Evolutionary conservation across 2,113 vertebrate genomes (phyloP).

Genomic region (Paramisgurnus dabryanus): DNA sequence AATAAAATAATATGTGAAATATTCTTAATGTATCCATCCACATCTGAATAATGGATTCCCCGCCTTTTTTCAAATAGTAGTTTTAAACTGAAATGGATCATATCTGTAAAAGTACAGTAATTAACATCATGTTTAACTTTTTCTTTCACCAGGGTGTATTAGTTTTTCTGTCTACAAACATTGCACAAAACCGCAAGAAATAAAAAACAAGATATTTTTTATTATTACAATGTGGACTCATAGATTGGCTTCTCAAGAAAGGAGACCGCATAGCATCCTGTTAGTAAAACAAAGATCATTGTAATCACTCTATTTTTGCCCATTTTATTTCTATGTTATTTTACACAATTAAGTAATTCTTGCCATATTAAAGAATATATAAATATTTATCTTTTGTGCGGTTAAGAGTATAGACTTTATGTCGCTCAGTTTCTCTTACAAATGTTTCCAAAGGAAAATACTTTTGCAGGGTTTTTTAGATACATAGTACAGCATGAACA

Average conservation of each 20-base stretch:
- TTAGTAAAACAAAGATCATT: not conserved
- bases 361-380: slow-evolving; percentile 1
- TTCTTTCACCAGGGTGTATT: too few relatives aligned
- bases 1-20: not conserved
- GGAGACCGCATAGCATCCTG: not conserved
- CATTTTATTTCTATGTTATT: not conserved
- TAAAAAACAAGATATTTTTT: not conserved
- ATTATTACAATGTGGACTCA: not conserved
- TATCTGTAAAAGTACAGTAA: too few relatives aligned
- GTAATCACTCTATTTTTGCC: not conserved
- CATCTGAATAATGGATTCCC: not conserved
- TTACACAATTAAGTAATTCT: not conserved
- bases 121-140: too few relatives aligned
- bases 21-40: not conserved
- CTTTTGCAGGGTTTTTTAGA: slow-evolving; percentile 46
- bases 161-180: too few relatives aligned
- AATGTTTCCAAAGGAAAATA: slow-evolving; percentile 49
- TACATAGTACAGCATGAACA: slow-evolving; percentile 46
- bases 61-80: too few relatives aligned
- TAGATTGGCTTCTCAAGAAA: not conserved
- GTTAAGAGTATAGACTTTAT: slow-evolving; percentile 21
- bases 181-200: not conserved
- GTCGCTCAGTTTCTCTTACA: slow-evolving; percentile 47
- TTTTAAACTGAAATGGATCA: too few relatives aligned
- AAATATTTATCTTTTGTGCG: not conserved